Evolutionary conservation across 2,888 invertebrate genomes (phyloP).

Genomic region (Sycophila texana): DNA sequence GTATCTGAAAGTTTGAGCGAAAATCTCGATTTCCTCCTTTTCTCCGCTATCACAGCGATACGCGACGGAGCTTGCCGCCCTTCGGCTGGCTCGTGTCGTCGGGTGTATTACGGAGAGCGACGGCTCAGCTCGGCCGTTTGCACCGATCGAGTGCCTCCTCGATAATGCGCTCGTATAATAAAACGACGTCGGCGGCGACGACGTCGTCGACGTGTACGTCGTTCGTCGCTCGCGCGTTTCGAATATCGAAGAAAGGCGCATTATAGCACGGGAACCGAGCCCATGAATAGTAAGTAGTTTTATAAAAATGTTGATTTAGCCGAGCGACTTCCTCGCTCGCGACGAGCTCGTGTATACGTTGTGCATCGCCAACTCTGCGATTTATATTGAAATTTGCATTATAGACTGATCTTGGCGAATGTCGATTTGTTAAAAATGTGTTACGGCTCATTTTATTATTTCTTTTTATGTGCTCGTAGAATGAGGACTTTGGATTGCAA

Average conservation of each 20-base stretch:
- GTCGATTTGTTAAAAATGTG: constrained; percentile 63
- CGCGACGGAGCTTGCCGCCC: background rate
- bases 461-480: too few species aligned
- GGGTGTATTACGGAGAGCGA: background rate
- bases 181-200: constrained; percentile 39
- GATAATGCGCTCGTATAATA: constrained; percentile 66
- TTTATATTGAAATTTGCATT: too few species aligned
- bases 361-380: too few species aligned
- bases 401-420: constrained; percentile 33
- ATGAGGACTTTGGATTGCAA: too few species aligned
- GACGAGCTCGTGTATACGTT: background rate
- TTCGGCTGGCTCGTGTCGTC: constrained; percentile 10
- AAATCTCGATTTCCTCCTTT: too few species aligned
- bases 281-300: constrained; percentile 73
- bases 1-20: too few species aligned
- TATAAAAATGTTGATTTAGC: constrained; percentile 76
- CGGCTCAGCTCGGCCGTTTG: constrained; percentile 2
- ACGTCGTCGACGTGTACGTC: background rate
- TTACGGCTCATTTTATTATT: too few species aligned
- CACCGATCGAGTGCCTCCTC: constrained; percentile 47
- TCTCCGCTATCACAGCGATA: too few species aligned
- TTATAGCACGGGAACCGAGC: constrained; percentile 11
- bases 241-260: constrained; percentile 39
- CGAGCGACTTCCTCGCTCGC: constrained; percentile 28
- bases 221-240: constrained; percentile 27